phyloP scores from a whole-genome alignment of 2,888 invertebrate species.

The Terebella lapidaria region DNA sequence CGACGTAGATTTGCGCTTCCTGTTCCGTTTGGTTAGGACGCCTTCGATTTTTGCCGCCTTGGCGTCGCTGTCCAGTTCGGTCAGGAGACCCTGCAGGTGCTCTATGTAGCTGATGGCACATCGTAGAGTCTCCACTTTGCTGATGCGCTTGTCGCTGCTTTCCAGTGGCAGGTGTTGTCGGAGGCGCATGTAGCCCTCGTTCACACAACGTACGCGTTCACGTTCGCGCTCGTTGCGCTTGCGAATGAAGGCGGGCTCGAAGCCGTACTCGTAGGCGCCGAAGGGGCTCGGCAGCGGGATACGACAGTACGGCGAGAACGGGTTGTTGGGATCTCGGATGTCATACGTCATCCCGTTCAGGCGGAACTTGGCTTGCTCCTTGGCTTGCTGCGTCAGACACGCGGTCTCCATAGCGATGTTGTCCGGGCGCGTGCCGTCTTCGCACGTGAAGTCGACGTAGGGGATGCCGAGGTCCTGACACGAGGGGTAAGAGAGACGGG shows the following conservation, averaged over 20 bases:
- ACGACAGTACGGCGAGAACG: constrained; percentile 41
- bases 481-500: constrained; percentile 34
- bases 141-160: constrained; percentile 48
- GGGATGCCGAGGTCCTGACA: constrained; percentile 44
- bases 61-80: constrained; percentile 12
- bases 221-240: constrained; percentile 50
- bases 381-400: neutral
- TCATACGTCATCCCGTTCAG: constrained; percentile 5
- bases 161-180: constrained; percentile 41
- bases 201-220: constrained; percentile 49
- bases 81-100: constrained; percentile 34
- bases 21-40: no score
- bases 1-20: no score
- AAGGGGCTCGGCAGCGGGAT: constrained; percentile 43
- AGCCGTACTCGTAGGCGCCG: constrained; percentile 30
- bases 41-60: neutral
- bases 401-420: neutral
- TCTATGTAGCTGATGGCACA: constrained; percentile 49
- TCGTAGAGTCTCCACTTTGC: constrained; percentile 50
- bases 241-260: constrained; percentile 42
- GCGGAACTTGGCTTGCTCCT: neutral
- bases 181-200: constrained; percentile 46
- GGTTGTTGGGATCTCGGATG: constrained; percentile 27
- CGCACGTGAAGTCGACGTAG: constrained; percentile 36
- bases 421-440: constrained; percentile 10